phyloP scores from a whole-genome alignment of 1,140 invertebrate species.

The Hirudo medicinalis region DNA sequence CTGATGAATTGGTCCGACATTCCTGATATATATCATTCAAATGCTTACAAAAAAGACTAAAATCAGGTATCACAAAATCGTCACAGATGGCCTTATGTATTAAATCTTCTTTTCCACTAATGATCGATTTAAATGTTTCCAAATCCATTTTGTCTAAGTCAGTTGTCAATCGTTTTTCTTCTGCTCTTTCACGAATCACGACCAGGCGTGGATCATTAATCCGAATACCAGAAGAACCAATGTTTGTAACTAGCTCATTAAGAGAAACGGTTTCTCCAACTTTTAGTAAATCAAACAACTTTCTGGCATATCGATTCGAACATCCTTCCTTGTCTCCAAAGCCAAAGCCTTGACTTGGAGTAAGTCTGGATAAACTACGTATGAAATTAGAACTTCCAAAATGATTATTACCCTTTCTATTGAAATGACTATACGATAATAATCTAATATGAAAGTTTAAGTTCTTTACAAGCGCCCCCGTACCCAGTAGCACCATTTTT shows the following conservation, averaged over 20 bases:
- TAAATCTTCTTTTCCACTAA: constrained; percentile 16
- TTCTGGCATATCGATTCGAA: too few relatives aligned
- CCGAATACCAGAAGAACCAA: constrained; percentile 9
- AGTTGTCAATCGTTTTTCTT: neutral
- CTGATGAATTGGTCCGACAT: constrained; percentile 68
- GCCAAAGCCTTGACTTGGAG: too few relatives aligned
- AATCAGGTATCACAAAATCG: constrained; percentile 89
- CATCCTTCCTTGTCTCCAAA: too few relatives aligned
- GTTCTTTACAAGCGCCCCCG: too few relatives aligned
- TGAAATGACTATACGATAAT: too few relatives aligned
- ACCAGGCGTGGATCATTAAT: constrained; percentile 6
- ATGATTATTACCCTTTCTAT: too few relatives aligned
- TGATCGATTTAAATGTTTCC: neutral
- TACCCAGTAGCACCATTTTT: too few relatives aligned
- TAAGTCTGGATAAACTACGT: too few relatives aligned
- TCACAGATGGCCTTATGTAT: constrained; percentile 60
- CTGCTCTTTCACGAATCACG: neutral
- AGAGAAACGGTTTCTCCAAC: neutral
- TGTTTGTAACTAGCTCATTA: neutral
- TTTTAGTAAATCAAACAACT: too few relatives aligned
- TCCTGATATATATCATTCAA: constrained; percentile 87
- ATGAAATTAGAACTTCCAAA: too few relatives aligned
- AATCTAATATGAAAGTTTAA: too few relatives aligned
- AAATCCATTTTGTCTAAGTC: neutral
- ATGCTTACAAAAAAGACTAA: constrained; percentile 70